Conservation (phyloP, 2,888 invertebrate genomes). For the Yponomeuta malinellus region DNA sequence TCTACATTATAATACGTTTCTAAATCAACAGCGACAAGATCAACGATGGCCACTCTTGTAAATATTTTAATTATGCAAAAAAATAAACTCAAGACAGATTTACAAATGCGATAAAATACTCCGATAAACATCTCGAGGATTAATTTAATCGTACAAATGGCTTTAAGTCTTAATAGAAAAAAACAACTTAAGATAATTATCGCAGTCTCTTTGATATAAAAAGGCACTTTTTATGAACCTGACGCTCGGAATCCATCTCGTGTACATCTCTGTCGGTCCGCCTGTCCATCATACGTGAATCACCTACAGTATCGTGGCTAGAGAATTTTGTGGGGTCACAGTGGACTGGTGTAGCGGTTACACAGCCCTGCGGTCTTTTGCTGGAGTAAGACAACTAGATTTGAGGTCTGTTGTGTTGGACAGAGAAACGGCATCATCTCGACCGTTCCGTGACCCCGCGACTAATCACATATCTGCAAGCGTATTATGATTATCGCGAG, state of each 20-base stretch:
- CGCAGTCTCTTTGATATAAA: conserved; percentile 17
- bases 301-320: conserved; percentile 59
- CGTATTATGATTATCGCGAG: conserved; percentile 72
- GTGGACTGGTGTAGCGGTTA: conserved; percentile 70
- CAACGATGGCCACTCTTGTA: conserved; percentile 5
- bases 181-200: conserved; percentile 22
- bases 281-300: conserved; percentile 67
- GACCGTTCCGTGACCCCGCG: conserved; percentile 72
- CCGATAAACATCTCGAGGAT: conserved; percentile 6
- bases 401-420: conserved; percentile 28
- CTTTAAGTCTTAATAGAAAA: conserved; percentile 47
- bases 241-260: conserved; percentile 53
- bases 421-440: conserved; percentile 45
- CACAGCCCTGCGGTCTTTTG: conserved; percentile 69
- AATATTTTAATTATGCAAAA: conserved; percentile 11
- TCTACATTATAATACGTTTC: neutral
- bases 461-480: conserved; percentile 75
- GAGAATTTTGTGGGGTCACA: conserved; percentile 75
- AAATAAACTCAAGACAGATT: conserved; percentile 2
- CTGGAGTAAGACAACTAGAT: conserved; percentile 35
- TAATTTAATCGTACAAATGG: conserved; percentile 4
- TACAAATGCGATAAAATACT: conserved; percentile 9
- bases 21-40: conserved; percentile 6
- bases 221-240: conserved; percentile 15
- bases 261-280: conserved; percentile 38